Conservation (phyloP, 2,888 invertebrate genomes). For the Hyalella azteca region DNA sequence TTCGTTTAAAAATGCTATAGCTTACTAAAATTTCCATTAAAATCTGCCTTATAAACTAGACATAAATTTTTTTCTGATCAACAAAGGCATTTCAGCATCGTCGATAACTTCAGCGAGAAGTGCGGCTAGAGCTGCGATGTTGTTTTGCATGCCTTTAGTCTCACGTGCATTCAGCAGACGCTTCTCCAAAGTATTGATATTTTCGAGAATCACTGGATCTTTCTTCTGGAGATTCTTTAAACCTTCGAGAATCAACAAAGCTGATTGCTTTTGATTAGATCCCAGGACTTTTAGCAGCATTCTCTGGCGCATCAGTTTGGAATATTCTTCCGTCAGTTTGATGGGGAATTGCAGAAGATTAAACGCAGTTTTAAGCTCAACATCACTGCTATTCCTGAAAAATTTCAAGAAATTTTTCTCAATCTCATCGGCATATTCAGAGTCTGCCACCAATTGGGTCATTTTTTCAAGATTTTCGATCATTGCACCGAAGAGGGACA, state of each 20-base stretch:
- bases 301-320: constrained; percentile 1
- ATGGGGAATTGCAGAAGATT: constrained; percentile 6
- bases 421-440: not conserved
- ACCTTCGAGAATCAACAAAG: constrained; percentile 10
- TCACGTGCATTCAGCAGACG: not conserved
- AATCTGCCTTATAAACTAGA: too few relatives aligned
- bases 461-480: not conserved
- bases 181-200: not conserved
- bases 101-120: too few relatives aligned
- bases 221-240: not conserved
- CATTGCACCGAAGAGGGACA: not conserved
- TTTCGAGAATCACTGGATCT: not conserved
- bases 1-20: too few relatives aligned
- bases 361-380: constrained; percentile 1
- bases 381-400: not conserved
- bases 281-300: constrained; percentile 2
- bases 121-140: too few relatives aligned
- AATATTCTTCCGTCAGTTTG: constrained; percentile 25
- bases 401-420: not conserved
- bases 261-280: constrained; percentile 5
- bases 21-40: too few relatives aligned
- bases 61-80: too few relatives aligned
- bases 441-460: not conserved
- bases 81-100: too few relatives aligned
- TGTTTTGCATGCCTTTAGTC: too few relatives aligned